Evolutionary conservation across 1,140 invertebrate genomes (phyloP), one percentile per base, ranked within the genome.

Genomic region (Bombus pascuorum): DNA sequence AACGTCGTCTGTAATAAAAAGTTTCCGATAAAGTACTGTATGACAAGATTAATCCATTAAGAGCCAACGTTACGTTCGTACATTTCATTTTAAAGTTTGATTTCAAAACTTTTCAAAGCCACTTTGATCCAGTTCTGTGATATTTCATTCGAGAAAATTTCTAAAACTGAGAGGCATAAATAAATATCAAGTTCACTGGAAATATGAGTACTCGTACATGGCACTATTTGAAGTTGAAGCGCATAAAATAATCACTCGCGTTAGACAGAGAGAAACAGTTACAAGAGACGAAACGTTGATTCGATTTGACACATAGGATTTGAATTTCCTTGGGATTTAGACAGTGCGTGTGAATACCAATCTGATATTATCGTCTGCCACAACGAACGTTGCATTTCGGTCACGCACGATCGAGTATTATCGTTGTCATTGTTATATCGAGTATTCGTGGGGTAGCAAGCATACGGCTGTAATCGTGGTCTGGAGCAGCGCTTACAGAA

Each of bases 371-470:
- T 89, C 87, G 75, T 86, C 72, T 81, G 81, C 87, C 65, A 72
- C 87, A 86, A 86, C 81, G 81, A 86, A 83, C 70, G 70, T 70
- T 65, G 87, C 87, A 90, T 89, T 89, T 89, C 78, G 89, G 88
- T 90, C 89, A 90, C 89, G 89, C 89, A 87, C 88, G 81, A 89
- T 90, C 88, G 85, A 82, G 88, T 90, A 89, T 90, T 90, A 89
- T 90, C 89, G 85, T 90, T 82, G 77, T 89, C 85, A 90, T 89
- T 90, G 88, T 88, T 89, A 59, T 89, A 89, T 81, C 85, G 78
- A 70, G 81, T 65, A 89, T 89, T 90, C 85, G 89, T 90, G 85
- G 85, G 78, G 79, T 79, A 79, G 66, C 81, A 57, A 82, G 88
- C 89, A 85, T 89, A 82, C 89, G 81, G 81, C 76, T 75, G 88